phyloP scores from a whole-genome alignment of 2,888 invertebrate genomes.

The Achlya flavicornis region DNA sequence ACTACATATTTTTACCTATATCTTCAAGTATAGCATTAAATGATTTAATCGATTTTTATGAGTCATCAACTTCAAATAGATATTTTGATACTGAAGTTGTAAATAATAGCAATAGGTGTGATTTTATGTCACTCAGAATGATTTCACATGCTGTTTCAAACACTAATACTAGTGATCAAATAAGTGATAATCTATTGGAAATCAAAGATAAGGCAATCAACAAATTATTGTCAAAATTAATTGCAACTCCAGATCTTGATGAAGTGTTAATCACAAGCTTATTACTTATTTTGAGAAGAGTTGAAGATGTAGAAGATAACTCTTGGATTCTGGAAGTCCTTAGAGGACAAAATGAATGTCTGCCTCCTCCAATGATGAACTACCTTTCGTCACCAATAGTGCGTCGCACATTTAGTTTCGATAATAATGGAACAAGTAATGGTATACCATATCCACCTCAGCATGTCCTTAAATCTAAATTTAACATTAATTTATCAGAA shows the following conservation, averaged over 20 bases:
- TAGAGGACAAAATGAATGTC: slow-evolving; percentile 62
- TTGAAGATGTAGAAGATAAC: slow-evolving; percentile 47
- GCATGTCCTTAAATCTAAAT: slow-evolving; percentile 69
- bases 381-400: slow-evolving; percentile 61
- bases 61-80: slow-evolving; percentile 28
- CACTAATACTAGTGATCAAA: slow-evolving; percentile 24
- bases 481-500: slow-evolving; percentile 72
- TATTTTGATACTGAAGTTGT: slow-evolving; percentile 28
- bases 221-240: slow-evolving; percentile 61
- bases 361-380: slow-evolving; percentile 53
- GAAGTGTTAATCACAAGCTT: slow-evolving; percentile 64
- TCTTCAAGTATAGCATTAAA: slow-evolving; percentile 65
- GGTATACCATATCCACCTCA: slow-evolving; percentile 66
- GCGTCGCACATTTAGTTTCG: slow-evolving; percentile 58
- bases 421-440: slow-evolving; percentile 54
- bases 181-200: slow-evolving; percentile 36
- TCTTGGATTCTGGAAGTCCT: slow-evolving; percentile 60
- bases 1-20: slow-evolving; percentile 74
- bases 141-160: slow-evolving; percentile 48
- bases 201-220: slow-evolving; percentile 48
- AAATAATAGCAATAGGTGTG: slow-evolving; percentile 51
- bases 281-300: slow-evolving; percentile 54
- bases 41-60: slow-evolving; percentile 63
- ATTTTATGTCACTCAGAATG: slow-evolving; percentile 66
- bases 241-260: slow-evolving; percentile 66